Evolutionary conservation across 2,113 vertebrate genomes (phyloP), one percentile per base, ranked within the genome.

Genomic region (Eubucco bourcierii): DNA sequence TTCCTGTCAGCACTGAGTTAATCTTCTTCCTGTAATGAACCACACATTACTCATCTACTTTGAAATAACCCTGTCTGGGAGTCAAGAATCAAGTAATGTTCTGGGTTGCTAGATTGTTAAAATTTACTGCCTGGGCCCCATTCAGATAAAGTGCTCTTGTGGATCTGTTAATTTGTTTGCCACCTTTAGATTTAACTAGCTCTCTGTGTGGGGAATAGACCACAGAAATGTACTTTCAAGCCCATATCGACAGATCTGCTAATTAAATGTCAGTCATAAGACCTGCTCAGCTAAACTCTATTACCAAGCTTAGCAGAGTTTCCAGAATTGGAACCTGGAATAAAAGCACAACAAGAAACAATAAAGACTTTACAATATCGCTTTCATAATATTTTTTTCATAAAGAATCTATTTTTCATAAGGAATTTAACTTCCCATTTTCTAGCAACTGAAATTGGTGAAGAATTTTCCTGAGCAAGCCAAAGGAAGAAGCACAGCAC

Each of bases 181-280:
- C 39, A 61, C 12, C 24, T 89, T 87, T 76, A 77, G 52, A 72
- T 81, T 63, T 47, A 73, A 50, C 7, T 44, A 76, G 21, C 8
- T 89, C 46, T 79, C 58, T 59, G 2, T 33, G 8, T 68, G 58
- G 25, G 5, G 50, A 76, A 72, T 7, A 76, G 83, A 60, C 53
- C 0, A 0, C 8, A 66, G 44, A 91, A 94, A 78, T n/a, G 18
- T 53, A 53, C 31, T 80, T 47, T 59, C 24, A 88, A 86, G 66
- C 28, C 55, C 8, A 2, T 71, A 88, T 84, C 0, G 2, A 66
- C 74, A 82, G 66, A 90, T 76, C 67, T 87, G 55, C 79, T 87
- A 93, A 82, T 78, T 88, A 88, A 90, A 81, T 64, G 60, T 61
- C 81, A 93, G 2, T 84, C 84, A 70, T 73, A 79, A 65, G 46